A percentile compares a stretch with the other conserved stretches of the same genome.
phyloP scores from a whole-genome alignment of 2,113 vertebrate genomes.

The Hemichromis elongatus region DNA sequence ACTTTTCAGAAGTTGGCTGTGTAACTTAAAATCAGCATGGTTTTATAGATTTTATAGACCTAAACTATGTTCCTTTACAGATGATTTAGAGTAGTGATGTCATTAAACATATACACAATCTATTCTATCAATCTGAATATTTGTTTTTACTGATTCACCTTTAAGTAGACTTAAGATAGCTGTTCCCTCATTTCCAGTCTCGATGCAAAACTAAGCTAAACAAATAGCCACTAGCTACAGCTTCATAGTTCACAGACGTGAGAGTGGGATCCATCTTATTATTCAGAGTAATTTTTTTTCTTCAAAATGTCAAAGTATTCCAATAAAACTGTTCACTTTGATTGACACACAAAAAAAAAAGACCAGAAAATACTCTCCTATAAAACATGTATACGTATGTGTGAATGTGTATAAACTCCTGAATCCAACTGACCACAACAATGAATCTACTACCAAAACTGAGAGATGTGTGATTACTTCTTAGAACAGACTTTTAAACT shows the following conservation, averaged over 20 bases:
- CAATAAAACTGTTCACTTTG: not conserved
- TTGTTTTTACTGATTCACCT: not conserved
- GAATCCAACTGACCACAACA: conserved; percentile 5
- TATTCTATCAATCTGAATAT: not conserved
- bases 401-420: not conserved
- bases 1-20: not conserved
- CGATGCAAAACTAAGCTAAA: not conserved
- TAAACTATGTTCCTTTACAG: not conserved
- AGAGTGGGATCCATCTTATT: not conserved
- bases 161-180: not conserved
- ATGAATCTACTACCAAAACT: conserved; percentile 2
- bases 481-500: conserved; percentile 50
- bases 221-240: not conserved
- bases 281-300: not conserved
- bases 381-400: not conserved
- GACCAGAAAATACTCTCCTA: not conserved
- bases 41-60: not conserved
- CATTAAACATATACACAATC: not conserved
- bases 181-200: not conserved
- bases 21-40: not conserved
- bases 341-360: not conserved
- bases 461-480: conserved; percentile 30
- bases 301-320: not conserved
- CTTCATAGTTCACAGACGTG: not conserved
- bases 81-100: not conserved